These are phyloP conservation scores for Dilophus febrilis DNA, from an alignment of 2,888 invertebrate genomes.

Conservation along the genomic window DNA sequence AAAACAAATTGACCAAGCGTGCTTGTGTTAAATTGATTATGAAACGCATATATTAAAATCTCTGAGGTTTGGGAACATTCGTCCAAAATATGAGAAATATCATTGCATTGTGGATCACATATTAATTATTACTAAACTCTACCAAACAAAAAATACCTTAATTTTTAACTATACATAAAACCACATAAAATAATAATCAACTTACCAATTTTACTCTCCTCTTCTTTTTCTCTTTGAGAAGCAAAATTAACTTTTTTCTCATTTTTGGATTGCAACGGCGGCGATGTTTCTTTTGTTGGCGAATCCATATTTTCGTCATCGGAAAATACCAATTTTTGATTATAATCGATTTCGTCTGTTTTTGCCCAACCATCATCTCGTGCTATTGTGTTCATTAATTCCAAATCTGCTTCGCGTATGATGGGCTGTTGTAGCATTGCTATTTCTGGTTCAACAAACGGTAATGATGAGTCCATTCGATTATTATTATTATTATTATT, in stretches of 20 bases:
- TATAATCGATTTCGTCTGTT: conserved; percentile 86
- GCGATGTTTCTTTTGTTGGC: conserved; percentile 5
- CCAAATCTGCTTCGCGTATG: conserved; percentile 82
- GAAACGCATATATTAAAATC: too few species aligned
- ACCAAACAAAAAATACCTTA: too few species aligned
- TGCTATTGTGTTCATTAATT: conserved; percentile 78
- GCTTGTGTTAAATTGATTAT: too few species aligned
- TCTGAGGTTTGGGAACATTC: too few species aligned
- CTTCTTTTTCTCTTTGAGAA: conserved; percentile 8
- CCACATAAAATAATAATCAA: too few species aligned
- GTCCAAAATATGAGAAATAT: too few species aligned
- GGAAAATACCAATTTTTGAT: conserved; percentile 85
- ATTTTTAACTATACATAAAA: too few species aligned
- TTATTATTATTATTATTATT: conserved; percentile 14
- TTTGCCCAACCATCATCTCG: conserved; percentile 84
- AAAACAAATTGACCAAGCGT: too few species aligned
- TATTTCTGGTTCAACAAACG: conserved; percentile 33
- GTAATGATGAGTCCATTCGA: conserved; percentile 20
- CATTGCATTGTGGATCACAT: too few species aligned
- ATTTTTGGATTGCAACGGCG: neutral
- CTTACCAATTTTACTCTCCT: conserved; percentile 13
- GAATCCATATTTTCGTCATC: conserved; percentile 56
- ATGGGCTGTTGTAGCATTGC: conserved; percentile 66
- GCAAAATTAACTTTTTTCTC: neutral
- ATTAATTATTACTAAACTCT: too few species aligned